Base-by-base conservation (phyloP, 2,888 invertebrate genomes). In the Tenthredo notha region DNA sequence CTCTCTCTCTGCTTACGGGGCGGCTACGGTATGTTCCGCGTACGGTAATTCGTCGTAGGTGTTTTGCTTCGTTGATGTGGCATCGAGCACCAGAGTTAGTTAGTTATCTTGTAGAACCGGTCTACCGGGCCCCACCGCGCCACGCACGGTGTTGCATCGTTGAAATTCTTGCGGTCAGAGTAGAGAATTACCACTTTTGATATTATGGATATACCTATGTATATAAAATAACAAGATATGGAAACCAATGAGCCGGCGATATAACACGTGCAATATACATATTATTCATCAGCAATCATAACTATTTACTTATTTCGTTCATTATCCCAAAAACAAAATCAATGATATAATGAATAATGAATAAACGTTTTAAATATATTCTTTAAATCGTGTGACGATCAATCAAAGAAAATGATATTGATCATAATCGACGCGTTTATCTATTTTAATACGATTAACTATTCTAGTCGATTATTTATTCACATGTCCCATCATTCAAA, bases 61-160 rank as follows among this genome's bases (percentile, higher is more conserved):
- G 80, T 80, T 61, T 58, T 80, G 61, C 37, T 43, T 43, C 25
- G 80, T 80, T 58, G 83, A 74, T 80, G 80, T 74, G 84, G 77
- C 77, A 75, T 43, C 70, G 67, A 43, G 72, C 85, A 87, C n/a
- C n/a, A 54, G n/a, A 77, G 75, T 74, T 54, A 58, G 58, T 33
- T 37, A 86, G 85, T 88, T 90, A 89, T 88, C 89, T 90, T 86
- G 91, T 89, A 88, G 87, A 91, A 91, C 91, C 91, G 91, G 91
- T 91, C 91, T 87, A 18, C 67, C 67, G 29, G 67, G 86, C 84
- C 86, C 40, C 61, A 18, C 12, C 37, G 40, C 58, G 40, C 58
- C 40, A 40, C 58, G 58, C 61, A 33, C 83, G 61, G 21, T 54
- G 83, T 40, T 83, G 82, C 82, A 83, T 83, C 82, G 82, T 83